Base-by-base conservation (phyloP, 2,888 invertebrate genomes). In the Hydrotaea diabolus region DNA sequence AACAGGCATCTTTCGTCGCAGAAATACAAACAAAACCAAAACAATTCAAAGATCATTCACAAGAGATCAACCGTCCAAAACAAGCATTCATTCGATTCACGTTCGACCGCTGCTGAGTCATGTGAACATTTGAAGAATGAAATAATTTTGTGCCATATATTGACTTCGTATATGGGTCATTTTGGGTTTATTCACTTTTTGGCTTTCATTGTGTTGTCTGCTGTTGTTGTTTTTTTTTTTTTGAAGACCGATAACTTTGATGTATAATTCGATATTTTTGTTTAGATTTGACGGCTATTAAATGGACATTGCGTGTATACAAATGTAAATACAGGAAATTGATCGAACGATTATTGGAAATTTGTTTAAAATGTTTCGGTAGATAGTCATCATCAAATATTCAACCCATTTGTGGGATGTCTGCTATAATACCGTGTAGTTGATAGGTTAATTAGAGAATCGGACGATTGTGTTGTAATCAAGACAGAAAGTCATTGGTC, bases 101-200 rank as follows among this genome's bases (percentile, higher is more conserved):
- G 36, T 36, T 62, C 17, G 7, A 53, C 26, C 46, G 43, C 23
- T n/a, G 23, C 26, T 46, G 43, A 46, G 0, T 69, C 23, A 69
- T 69, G n/a, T n/a, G 11, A 46, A 15, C 43, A 15, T 23, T 46
- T 69, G 69, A 69, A 69, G 21, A 59, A 69, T 69, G 15, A 69
- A 43, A 69, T 69, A 43, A 66, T 43, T 57, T 57, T 39, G 15
- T 57, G 36, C 23, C n/a, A 53, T 72, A 15, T 53, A 19, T 17
- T 73, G 36, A 57, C 21, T 8, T 36, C 59, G 43, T 23, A 69
- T 78, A 21, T 81, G 72, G 77, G 76, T 81, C 80, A 81, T 31
- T 43, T 72, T 57, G 21, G 49, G 26, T 59, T 74, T 59, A 66
- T 82, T 69, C 23, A 69, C 49, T 23, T 77, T 71, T 21, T 43